Percentiles rank a stretch among this genome's conserved stretches.
Evolutionary conservation across 2,888 invertebrate genomes (phyloP).

Genomic region (Parasteatoda lunata): DNA sequence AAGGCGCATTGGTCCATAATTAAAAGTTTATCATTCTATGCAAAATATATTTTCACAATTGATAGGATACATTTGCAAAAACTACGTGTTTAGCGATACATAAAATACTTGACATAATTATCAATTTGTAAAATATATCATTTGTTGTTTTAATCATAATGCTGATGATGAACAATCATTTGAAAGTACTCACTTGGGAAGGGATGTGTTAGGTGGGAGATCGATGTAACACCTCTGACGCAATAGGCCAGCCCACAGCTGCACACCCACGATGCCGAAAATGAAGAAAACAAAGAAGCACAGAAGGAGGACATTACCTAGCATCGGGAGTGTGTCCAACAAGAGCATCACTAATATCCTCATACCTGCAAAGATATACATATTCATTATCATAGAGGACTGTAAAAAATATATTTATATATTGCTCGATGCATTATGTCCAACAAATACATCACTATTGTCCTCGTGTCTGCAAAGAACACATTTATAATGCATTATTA

Average conservation of each 20-base stretch:
- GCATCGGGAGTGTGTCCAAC: conserved; percentile 98
- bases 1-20: too few species aligned
- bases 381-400: too few species aligned
- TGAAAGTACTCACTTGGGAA: conserved; percentile 36
- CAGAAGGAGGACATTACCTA: conserved; percentile 94
- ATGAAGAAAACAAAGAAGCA: conserved; percentile 99
- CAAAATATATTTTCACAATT: too few species aligned
- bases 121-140: too few species aligned
- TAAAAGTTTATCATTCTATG: too few species aligned
- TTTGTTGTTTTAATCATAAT: background rate
- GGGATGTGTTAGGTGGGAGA: conserved; percentile 80
- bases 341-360: conserved; percentile 98
- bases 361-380: conserved; percentile 85
- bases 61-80: too few species aligned
- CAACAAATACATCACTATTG: conserved; percentile 90
- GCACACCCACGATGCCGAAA: conserved; percentile 99
- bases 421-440: too few species aligned
- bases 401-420: too few species aligned
- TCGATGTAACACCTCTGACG: conserved; percentile 93
- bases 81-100: too few species aligned
- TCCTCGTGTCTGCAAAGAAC: conserved; percentile 90
- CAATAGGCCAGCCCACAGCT: conserved; percentile 98
- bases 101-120: too few species aligned
- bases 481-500: too few species aligned
- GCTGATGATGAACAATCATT: background rate